phyloP scores from a whole-genome alignment of 2,888 invertebrate species.

The Fragum whitleyi region DNA sequence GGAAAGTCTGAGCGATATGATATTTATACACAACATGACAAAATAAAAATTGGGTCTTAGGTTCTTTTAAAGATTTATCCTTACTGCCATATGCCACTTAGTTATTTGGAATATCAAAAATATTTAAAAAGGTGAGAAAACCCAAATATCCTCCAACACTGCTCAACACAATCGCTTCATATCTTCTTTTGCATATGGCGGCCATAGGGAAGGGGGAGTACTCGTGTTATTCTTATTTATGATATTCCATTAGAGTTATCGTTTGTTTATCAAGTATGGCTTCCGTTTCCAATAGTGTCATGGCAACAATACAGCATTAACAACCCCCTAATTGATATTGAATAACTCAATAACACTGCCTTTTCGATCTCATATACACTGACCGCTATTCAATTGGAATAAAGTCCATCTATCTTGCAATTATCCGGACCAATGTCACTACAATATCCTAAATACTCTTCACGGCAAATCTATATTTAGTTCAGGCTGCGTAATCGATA shows the following conservation, averaged over 20 bases:
- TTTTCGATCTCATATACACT: slow-evolving; percentile 12
- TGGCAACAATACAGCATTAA: slow-evolving; percentile 20
- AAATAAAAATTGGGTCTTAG: too few relatives aligned
- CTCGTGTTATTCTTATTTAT: not conserved
- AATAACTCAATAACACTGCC: slow-evolving; percentile 19
- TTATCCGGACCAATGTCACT: slow-evolving; percentile 25
- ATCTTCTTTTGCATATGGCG: too few relatives aligned
- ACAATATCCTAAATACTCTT: slow-evolving; percentile 26
- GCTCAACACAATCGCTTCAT: too few relatives aligned
- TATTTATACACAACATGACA: too few relatives aligned
- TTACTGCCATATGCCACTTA: too few relatives aligned
- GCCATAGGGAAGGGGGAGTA: not conserved
- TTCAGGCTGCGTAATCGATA: slow-evolving; percentile 54
- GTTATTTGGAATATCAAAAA: too few relatives aligned
- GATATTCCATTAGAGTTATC: not conserved
- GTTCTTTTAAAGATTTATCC: too few relatives aligned
- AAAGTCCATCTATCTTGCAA: slow-evolving; percentile 25
- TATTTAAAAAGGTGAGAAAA: too few relatives aligned
- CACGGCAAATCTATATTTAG: slow-evolving; percentile 49
- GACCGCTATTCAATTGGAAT: slow-evolving; percentile 11
- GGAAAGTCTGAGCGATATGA: too few relatives aligned
- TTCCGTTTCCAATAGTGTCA: slow-evolving; percentile 19
- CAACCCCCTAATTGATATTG: slow-evolving; percentile 23
- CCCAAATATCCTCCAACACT: too few relatives aligned
- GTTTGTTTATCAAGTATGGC: not conserved